Conservation (phyloP, 2,888 invertebrate genomes). For the Cyclophora albipunctata region DNA sequence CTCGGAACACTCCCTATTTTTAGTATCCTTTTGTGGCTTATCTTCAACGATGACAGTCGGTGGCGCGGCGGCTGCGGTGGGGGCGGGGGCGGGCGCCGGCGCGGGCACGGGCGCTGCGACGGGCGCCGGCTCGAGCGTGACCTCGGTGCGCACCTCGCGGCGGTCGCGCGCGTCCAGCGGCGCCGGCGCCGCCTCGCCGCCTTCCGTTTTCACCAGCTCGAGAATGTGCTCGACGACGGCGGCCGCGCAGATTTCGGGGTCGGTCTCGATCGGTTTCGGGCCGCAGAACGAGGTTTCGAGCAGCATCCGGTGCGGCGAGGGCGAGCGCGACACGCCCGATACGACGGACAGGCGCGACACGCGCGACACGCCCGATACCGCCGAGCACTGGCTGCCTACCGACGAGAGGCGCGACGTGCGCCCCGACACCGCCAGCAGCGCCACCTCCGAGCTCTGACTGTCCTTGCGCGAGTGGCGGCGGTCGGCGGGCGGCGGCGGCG, state of each 20-base stretch:
- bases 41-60: slow-evolving; percentile 32
- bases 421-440: slow-evolving; percentile 83
- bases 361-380: slow-evolving; percentile 47
- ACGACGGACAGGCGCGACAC: slow-evolving; percentile 62
- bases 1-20: slow-evolving; percentile 43
- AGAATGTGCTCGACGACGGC: slow-evolving; percentile 62
- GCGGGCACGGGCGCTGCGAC: slow-evolving; percentile 16
- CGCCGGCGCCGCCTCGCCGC: slow-evolving; percentile 11
- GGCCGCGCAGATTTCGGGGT: slow-evolving; percentile 65
- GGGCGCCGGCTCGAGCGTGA: slow-evolving; percentile 40
- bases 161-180: slow-evolving; percentile 45
- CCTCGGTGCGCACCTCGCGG: slow-evolving; percentile 56
- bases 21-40: slow-evolving; percentile 46
- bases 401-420: slow-evolving; percentile 84
- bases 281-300: slow-evolving; percentile 94
- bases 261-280: slow-evolving; percentile 80
- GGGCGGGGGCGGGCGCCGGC: slow-evolving; percentile 7
- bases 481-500: slow-evolving; percentile 41
- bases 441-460: slow-evolving; percentile 85
- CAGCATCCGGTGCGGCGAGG: slow-evolving; percentile 93
- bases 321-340: slow-evolving; percentile 80
- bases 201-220: slow-evolving; percentile 49
- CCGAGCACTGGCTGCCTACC: slow-evolving; percentile 86
- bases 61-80: slow-evolving; percentile 1
- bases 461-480: slow-evolving; percentile 79